Conservation (phyloP, 2,888 invertebrate species). For the Synanthedon andrenaeformis region DNA sequence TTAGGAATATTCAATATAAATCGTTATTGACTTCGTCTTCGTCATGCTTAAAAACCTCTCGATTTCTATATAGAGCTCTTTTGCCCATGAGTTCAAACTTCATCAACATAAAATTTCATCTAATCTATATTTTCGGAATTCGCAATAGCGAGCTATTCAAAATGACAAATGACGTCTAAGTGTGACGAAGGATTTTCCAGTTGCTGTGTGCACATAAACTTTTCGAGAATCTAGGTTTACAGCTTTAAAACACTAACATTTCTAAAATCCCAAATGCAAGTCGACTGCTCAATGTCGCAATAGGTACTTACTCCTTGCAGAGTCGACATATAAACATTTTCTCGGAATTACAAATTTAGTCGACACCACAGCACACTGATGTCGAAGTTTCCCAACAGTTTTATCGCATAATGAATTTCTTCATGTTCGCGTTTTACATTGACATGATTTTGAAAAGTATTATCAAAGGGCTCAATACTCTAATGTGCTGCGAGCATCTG, state of each 20-base stretch:
- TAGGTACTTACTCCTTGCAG: conserved; percentile 44
- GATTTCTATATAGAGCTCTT: no score
- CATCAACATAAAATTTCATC: no score
- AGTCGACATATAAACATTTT: conserved; percentile 43
- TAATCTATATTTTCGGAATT: no score
- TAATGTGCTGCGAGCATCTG: conserved; percentile 20
- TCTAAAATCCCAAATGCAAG: conserved; percentile 50
- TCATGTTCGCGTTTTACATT: conserved; percentile 55
- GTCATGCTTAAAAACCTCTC: no score
- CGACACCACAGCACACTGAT: conserved; percentile 17
- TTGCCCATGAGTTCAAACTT: no score
- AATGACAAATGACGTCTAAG: not conserved
- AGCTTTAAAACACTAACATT: conserved; percentile 54
- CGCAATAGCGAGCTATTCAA: not conserved
- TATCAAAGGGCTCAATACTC: conserved; percentile 52
- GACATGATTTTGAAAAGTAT: conserved; percentile 54
- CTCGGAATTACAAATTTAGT: conserved; percentile 43
- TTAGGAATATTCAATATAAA: no score
- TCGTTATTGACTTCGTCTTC: no score
- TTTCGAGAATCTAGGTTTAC: conserved; percentile 57
- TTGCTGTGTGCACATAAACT: conserved; percentile 6
- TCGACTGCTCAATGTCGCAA: conserved; percentile 45
- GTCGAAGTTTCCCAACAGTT: conserved; percentile 21
- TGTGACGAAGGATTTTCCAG: not conserved
- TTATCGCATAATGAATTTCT: conserved; percentile 48